Evolutionary conservation across 2,888 invertebrate genomes (phyloP), one percentile per base, ranked within the genome.

Genomic region (Baccha elongata): DNA sequence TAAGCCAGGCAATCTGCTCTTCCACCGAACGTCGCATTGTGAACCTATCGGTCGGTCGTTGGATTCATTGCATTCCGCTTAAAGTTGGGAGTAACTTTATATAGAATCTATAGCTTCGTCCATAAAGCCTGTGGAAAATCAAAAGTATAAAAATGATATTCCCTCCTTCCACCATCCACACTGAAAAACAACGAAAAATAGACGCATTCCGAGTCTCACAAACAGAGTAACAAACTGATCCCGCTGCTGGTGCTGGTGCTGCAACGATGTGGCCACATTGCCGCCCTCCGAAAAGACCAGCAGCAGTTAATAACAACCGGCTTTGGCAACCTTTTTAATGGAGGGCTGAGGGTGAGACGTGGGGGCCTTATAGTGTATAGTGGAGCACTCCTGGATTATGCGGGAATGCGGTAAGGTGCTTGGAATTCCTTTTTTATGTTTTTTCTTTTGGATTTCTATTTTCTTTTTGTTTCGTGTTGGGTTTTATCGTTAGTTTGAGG

Each of bases 321-420:
- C 83, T 78, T 67, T 48, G 60, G 60, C 50, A 60, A 37, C 48
- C 69, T 75, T 74, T 32, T 79, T 58, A 23, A 13, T 58, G 37
- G 19, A 0, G n/a, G 35, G 58, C 26, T 17, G 26, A 29, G 17
- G 17, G 42, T 11, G 40, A 21, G 26, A 13, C 4, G 55, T 35
- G 21, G 35, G n/a, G 53, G 53, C 2, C 53, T 35, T 69, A 37
- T 52, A 52, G 79, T 64, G 26, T 48, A 64, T 62, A 81, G 60
- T 72, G 76, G 81, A 83, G 72, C 71, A 78, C 71, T 73, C 78
- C 73, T 73, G 83, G 68, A 83, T 83, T 83, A 83, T 83, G 83
- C 83, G 83, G 83, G 83, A 83, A 83, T 83, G 83, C 78, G 83
- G 83, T 72, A 83, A 78, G 83, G 83, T 83, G 83, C 83, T 83